Evolutionary conservation across 2,888 invertebrate genomes (phyloP).

Genomic region (Auanema sp.): DNA sequence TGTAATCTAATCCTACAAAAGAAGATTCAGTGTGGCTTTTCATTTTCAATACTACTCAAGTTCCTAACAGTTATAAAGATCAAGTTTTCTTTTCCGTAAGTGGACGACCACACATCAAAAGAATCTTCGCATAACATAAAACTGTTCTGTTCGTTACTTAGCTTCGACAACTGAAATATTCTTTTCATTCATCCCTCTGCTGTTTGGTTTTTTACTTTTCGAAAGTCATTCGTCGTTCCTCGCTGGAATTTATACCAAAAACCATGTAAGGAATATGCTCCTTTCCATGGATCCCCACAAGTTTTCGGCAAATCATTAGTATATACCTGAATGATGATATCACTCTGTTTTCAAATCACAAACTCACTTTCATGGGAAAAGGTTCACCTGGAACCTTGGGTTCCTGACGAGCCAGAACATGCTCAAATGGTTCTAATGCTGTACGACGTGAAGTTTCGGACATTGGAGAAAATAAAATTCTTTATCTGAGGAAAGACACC

Average conservation of each 20-base stretch:
- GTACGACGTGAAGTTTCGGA: constrained; percentile 4
- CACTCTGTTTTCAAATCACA: neutral
- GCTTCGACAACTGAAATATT: constrained; percentile 16
- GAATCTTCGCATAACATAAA: constrained; percentile 20
- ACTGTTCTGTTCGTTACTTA: constrained; percentile 15
- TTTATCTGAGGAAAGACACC: too few species aligned
- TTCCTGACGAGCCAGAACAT: constrained; percentile 21
- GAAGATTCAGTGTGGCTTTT: too few species aligned
- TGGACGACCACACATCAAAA: neutral
- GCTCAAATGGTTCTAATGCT: constrained; percentile 10
- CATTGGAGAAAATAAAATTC: too few species aligned
- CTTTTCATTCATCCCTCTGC: neutral
- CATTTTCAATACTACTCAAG: too few species aligned
- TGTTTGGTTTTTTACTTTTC: constrained; percentile 21
- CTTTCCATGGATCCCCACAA: constrained; percentile 28
- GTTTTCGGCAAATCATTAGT: constrained; percentile 20
- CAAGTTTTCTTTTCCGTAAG: neutral
- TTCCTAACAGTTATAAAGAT: constrained; percentile 5
- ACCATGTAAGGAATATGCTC: constrained; percentile 34
- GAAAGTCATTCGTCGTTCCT: constrained; percentile 21
- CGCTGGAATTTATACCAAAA: constrained; percentile 32
- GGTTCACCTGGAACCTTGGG: constrained; percentile 22
- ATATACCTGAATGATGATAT: constrained; percentile 8
- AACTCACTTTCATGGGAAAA: constrained; percentile 24
- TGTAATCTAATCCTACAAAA: constrained; percentile 22